Conservation (phyloP, 2,113 vertebrate genomes). For the Aix galericulata region DNA sequence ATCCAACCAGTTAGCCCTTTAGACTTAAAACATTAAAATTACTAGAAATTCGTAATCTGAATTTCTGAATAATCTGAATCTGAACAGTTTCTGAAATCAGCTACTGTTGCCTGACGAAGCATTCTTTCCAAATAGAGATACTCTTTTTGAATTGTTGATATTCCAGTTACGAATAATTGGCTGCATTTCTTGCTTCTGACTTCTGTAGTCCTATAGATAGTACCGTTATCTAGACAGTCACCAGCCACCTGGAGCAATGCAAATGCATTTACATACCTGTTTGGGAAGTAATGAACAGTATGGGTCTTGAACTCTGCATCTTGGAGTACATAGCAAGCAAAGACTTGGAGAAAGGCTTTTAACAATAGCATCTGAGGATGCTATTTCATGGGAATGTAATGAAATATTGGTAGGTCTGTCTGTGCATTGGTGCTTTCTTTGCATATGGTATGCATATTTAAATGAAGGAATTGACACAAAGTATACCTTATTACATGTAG, state of each 20-base stretch:
- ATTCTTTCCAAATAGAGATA: background rate
- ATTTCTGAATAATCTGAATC: no score
- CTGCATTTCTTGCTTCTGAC: background rate
- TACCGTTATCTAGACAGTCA: background rate
- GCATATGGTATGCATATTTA: background rate
- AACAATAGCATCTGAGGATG: background rate
- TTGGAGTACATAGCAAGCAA: background rate
- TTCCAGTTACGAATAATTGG: background rate
- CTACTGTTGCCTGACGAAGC: background rate
- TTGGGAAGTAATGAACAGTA: background rate
- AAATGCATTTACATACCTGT: background rate
- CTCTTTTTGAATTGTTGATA: background rate
- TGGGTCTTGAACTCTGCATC: background rate
- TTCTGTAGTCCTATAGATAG: background rate
- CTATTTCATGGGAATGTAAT: rapidly evolving
- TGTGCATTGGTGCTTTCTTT: background rate
- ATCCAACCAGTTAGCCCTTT: background rate
- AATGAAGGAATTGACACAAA: background rate
- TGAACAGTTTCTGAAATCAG: background rate
- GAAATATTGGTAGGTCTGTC: background rate
- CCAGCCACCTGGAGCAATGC: background rate
- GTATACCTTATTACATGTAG: background rate
- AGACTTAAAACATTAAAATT: background rate
- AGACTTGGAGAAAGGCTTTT: background rate
- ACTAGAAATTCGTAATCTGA: background rate